phyloP scores from a whole-genome alignment of 1,140 invertebrate species.

The Calycopis cecrops region DNA sequence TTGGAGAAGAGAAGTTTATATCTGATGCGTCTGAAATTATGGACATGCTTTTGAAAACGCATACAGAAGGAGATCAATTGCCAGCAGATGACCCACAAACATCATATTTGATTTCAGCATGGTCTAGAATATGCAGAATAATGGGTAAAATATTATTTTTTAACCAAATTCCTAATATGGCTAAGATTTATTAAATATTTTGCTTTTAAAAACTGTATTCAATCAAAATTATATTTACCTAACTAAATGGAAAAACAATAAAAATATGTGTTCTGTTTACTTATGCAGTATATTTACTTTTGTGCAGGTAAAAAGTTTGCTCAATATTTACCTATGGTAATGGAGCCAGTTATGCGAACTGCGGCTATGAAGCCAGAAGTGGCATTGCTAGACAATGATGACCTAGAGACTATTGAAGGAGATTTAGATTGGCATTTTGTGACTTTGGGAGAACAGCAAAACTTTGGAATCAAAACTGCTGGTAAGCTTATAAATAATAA shows the following conservation, averaged over 20 bases:
- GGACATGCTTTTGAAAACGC: slow-evolving; percentile 94
- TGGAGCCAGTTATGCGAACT: slow-evolving; percentile 96
- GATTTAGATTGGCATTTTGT: slow-evolving; percentile 99
- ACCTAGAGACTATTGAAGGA: slow-evolving; percentile 89
- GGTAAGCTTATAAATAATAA: slow-evolving; percentile 92
- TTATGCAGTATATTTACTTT: slow-evolving; percentile 14
- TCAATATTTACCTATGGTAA: slow-evolving; percentile 97
- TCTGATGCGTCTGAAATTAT: slow-evolving; percentile 96
- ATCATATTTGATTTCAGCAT: slow-evolving; percentile 98
- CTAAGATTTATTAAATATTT: too few relatives aligned
- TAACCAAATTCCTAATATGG: neutral
- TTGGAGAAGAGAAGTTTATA: slow-evolving; percentile 96
- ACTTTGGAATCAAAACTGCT: slow-evolving; percentile 93
- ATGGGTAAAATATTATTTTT: slow-evolving; percentile 78
- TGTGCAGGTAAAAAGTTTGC: slow-evolving; percentile 90
- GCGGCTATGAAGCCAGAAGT: slow-evolving; percentile 98
- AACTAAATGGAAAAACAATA: neutral
- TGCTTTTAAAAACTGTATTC: too few relatives aligned
- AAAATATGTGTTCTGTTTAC: neutral
- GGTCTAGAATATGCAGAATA: slow-evolving; percentile 99
- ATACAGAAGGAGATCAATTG: slow-evolving; percentile 86
- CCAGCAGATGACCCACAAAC: slow-evolving; percentile 98
- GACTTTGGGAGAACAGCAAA: slow-evolving; percentile 96
- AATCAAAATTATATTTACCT: too few relatives aligned
- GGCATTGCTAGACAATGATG: slow-evolving; percentile 95